Base-by-base conservation (phyloP, 1,140 invertebrate genomes). In the Babylonia areolata region DNA sequence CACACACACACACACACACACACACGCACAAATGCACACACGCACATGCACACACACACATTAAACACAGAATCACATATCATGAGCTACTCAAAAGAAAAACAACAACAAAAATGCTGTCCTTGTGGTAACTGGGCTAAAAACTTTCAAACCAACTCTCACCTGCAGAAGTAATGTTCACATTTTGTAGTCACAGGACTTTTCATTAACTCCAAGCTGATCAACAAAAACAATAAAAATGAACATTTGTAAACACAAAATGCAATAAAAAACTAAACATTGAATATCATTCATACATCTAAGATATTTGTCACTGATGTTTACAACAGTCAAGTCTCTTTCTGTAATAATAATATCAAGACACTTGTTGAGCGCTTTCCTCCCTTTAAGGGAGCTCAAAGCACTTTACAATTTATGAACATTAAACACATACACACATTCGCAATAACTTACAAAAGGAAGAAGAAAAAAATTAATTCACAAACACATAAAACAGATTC, bases 141-240 rank as follows among this genome's bases (percentile, higher is more conserved):
- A 46, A 46, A 46, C 12, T n/a, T 35, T 31, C 11, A 37, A 40
- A 37, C 33, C 35, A 33, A 40, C 33, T 42, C n/a, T 86, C 89
- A 90, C 89, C 88, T 89, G 89, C 91, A 92, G 69, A 92, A 92
- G 69, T 89, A 88, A 75, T 92, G 91, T 51, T 88, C 87, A 88
- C 91, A 92, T 81, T 85, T 89, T 84, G 91, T 92, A 69, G 89
- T 88, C 31, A 92, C 89, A 71, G 91, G 91, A 42, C 90, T 89
- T 12, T 42, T 89, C 83, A 92, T 83, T 78, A 91, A 81, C n/a
- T 92, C 91, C 31, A 92, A 85, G 71, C 91, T 92, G 80, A 81
- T 87, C 82, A 81, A 85, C 37, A 40, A 42, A 86, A 71, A 82
- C 40, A 46, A 85, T 51, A 35, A 1, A 80, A n/a, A n/a, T n/a